phyloP scores from a whole-genome alignment of 2,888 invertebrate genomes.

The Stegana nigrithorax region DNA sequence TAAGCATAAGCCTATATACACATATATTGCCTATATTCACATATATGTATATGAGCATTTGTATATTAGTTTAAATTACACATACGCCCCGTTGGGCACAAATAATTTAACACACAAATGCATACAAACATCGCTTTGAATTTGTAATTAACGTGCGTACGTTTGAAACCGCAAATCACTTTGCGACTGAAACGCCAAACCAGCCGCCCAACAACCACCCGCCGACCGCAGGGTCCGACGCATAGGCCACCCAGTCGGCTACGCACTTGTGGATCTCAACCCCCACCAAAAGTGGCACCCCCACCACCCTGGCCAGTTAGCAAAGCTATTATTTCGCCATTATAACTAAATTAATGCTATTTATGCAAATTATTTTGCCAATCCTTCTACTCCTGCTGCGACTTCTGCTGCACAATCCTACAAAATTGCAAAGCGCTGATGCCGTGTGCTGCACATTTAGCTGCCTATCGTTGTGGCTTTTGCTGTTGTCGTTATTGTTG shows the following conservation, averaged over 20 bases:
- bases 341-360: slow-evolving; percentile 12
- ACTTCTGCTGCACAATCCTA: slow-evolving; percentile 18
- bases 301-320: neutral
- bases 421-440: slow-evolving; percentile 22
- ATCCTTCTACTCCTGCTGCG: slow-evolving; percentile 23
- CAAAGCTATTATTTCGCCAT: neutral
- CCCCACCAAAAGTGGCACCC: neutral
- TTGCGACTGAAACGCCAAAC: neutral
- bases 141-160: slow-evolving; percentile 2
- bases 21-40: too few relatives aligned
- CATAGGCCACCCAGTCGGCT: neutral
- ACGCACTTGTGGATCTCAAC: neutral
- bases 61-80: slow-evolving; percentile 9
- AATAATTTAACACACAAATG: too few relatives aligned
- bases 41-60: neutral
- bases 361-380: slow-evolving; percentile 13
- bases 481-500: too few relatives aligned
- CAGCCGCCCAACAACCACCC: too few relatives aligned
- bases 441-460: slow-evolving; percentile 26
- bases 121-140: slow-evolving; percentile 5
- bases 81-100: slow-evolving; percentile 4
- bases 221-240: too few relatives aligned
- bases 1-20: neutral
- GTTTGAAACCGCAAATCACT: neutral
- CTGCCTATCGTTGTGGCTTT: too few relatives aligned